Base-by-base conservation (phyloP, 2,888 invertebrate species). In the Drosophila merina region DNA sequence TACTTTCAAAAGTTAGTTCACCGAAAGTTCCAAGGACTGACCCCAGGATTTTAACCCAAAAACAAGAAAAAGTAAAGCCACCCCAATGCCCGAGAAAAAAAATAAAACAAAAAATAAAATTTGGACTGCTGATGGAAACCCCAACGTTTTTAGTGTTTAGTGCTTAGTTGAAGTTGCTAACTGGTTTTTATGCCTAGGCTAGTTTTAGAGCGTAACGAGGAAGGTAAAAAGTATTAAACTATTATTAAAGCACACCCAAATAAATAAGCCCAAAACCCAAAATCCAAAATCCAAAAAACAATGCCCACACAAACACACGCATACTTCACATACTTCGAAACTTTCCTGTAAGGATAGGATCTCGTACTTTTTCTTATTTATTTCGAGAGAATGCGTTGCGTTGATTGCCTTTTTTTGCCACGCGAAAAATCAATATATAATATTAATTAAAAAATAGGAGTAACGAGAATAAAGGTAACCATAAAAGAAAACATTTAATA, bases 81-180 rank as follows among this genome's bases (percentile, higher is more conserved):
- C 47, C 48, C 47, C 8, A 10, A 33, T 3, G 3, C 57, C n/a
- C 14, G 14, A 52, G 36, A 59, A 14, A n/a, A 14, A n/a, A 14
- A 45, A 31, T 10, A 47, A 56, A 33, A 48, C 7, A 33, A 47
- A 47, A 31, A 31, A 60, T 36, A 57, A 5, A 58, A 58, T 87
- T 36, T 87, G 84, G 89, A 90, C 89, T 89, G 89, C 88, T 90
- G 89, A 85, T 86, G 88, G 88, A 89, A 86, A 86, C 87, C 89
- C 90, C 89, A 88, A 89, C 86, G 87, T 69, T 68, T 68, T 68
- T 68, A 57, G 68, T 57, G 49, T 67, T 51, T 69, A 77, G 77
- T 75, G 70, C 75, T 73, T 75, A 79, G 75, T 72, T 77, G 67
- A 73, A 78, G 74, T 72, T 80, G 74, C 77, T 77, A 79, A 77